phyloP scores from a whole-genome alignment of 2,888 invertebrate genomes.

The Zhuqinia jingwanae region DNA sequence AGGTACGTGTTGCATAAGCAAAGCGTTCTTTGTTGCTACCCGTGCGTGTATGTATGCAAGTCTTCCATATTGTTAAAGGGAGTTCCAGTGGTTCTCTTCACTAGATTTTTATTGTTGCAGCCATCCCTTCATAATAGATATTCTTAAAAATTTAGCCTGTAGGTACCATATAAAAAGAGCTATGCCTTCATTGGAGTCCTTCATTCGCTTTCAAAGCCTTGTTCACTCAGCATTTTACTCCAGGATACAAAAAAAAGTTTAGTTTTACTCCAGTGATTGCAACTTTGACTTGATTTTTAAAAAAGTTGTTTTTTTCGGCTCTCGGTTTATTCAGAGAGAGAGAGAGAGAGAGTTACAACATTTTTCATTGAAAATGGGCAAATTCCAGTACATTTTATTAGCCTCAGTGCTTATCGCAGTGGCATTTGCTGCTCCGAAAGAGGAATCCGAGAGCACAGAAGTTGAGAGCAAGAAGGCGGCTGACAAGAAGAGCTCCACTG shows the following conservation, averaged over 20 bases:
- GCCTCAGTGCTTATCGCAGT: conserved; percentile 72
- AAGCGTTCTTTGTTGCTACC: conserved; percentile 11
- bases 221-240: conserved; percentile 33
- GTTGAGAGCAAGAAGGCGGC: conserved; percentile 42
- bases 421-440: conserved; percentile 75
- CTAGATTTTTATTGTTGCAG: conserved; percentile 23
- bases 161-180: conserved; percentile 69
- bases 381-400: conserved; percentile 68
- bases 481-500: conserved; percentile 59
- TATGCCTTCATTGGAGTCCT: conserved; percentile 25
- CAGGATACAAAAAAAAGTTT: neutral
- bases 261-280: conserved; percentile 2
- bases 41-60: neutral
- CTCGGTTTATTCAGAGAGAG: conserved; percentile 18
- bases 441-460: conserved; percentile 66
- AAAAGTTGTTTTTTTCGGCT: neutral
- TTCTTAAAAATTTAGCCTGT: conserved; percentile 41
- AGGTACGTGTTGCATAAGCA: neutral
- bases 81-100: conserved; percentile 44
- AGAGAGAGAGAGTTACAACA: conserved; percentile 5
- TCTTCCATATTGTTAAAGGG: conserved; percentile 20
- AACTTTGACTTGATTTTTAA: neutral
- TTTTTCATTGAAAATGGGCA: conserved; percentile 38
- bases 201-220: conserved; percentile 56
- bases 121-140: neutral